These are phyloP conservation scores for Phymastichus coffea DNA, from an alignment of 1,140 invertebrate genomes.

Conservation along the genomic window DNA sequence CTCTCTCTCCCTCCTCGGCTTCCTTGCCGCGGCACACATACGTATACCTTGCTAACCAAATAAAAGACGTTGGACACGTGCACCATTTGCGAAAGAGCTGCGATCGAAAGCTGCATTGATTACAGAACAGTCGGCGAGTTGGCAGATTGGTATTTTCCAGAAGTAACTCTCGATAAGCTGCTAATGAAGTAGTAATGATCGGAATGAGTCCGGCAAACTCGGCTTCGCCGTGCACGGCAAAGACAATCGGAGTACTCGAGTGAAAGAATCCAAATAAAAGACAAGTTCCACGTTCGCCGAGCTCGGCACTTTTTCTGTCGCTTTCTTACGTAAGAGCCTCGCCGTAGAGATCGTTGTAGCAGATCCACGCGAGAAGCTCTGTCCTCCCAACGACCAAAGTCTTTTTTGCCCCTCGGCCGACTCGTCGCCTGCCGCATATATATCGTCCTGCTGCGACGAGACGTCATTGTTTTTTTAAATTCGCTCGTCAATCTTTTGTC, in stretches of 20 bases:
- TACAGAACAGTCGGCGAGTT: no score
- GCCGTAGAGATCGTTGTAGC: neutral
- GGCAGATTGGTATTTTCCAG: no score
- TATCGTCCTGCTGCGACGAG: neutral
- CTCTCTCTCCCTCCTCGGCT: neutral
- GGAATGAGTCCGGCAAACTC: neutral
- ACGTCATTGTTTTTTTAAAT: no score
- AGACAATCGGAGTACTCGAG: no score
- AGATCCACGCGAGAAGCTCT: neutral
- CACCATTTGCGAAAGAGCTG: no score
- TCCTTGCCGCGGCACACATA: neutral
- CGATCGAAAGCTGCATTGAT: no score
- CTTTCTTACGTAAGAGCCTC: neutral
- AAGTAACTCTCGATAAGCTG: no score
- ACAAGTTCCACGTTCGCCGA: neutral
- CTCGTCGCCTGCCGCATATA: neutral
- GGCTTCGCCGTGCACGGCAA: neutral
- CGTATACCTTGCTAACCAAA: no score
- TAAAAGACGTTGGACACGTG: no score
- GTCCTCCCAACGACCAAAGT: neutral
- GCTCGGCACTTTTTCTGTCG: conserved; percentile 4
- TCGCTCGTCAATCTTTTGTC: no score
- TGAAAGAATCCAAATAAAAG: conserved; percentile 3
- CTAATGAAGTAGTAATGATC: no score
- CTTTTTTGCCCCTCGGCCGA: no score